Conservation (phyloP, 2,113 vertebrate species). For the Strix uralensis region DNA sequence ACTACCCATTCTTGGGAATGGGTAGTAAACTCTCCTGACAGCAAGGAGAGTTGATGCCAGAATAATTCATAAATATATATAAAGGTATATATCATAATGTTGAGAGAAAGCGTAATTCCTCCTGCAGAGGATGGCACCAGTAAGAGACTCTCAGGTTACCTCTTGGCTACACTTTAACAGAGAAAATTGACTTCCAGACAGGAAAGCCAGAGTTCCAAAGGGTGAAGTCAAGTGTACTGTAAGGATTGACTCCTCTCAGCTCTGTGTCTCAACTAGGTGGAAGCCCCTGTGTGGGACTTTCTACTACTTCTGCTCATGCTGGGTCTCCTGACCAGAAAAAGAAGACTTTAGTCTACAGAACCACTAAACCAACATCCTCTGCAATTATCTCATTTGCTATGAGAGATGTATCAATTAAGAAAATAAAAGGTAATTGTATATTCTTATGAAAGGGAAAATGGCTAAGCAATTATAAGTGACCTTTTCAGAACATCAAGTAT, state of each 20-base stretch:
- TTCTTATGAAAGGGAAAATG: not conserved
- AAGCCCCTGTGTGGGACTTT: not conserved
- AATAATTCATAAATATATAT: not conserved
- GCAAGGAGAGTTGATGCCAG: not conserved
- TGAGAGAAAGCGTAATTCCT: not conserved
- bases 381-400: not conserved
- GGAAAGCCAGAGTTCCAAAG: not conserved
- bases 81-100: not conserved
- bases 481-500: not conserved
- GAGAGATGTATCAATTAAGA: not conserved
- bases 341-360: not conserved
- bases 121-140: not conserved
- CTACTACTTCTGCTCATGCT: not conserved
- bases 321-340: not conserved
- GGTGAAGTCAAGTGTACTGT: not conserved
- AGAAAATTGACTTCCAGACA: not conserved
- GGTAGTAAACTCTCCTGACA: not conserved
- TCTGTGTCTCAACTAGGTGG: rapidly evolving
- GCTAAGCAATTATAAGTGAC: not conserved
- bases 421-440: not conserved
- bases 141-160: not conserved
- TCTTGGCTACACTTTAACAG: not conserved
- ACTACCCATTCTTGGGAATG: not conserved
- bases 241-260: not conserved
- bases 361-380: not conserved